Base-by-base conservation (phyloP, 2,888 invertebrate species). In the Agrochola macilenta region DNA sequence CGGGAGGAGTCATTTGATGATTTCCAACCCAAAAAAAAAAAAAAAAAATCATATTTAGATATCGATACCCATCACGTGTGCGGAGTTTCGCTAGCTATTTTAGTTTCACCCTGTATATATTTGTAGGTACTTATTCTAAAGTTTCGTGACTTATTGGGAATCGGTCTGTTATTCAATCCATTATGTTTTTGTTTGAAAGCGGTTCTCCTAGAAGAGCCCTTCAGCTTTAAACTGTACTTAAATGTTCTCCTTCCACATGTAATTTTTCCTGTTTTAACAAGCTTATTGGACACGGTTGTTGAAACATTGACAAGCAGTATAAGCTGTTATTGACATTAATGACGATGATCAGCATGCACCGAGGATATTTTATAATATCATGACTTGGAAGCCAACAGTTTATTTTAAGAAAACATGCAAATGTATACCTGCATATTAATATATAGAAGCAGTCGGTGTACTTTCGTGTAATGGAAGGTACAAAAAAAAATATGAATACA, bases 261-360 rank as follows among this genome's bases (percentile, higher is more conserved):
- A 69, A 69, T 57, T 57, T 63, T 12, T 23, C n/a, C 39, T 14
- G 35, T 46, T 54, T n/a, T 35, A 66, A 81, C 46, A 23, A 73
- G 54, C 54, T 73, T 60, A 60, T 20, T 65, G 26, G 43, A 54
- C 35, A 73, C 26, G 65, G 73, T 81, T 60, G 43, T 81, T 65
- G 81, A 54, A 58, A 52, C 3, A 46, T 58, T 52, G 35, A 54
- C n/a, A 35, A 17, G 71, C 17, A 8, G 30, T 54, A 11, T 81
- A 60, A 54, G 54, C 23, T 39, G 35, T 14, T 35, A 54, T 60
- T 54, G 73, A 58, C 43, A 20, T 26, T 26, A 60, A 46, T 80
- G 17, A 35, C 17, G 26, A 46, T 72, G 7, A 35, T 52, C 57
- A 52, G 14, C 5, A 17, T 49, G 5, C 54, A 35, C 8, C 23